Base-by-base conservation (phyloP, 2,888 invertebrate genomes). In the Colletes collaris region DNA sequence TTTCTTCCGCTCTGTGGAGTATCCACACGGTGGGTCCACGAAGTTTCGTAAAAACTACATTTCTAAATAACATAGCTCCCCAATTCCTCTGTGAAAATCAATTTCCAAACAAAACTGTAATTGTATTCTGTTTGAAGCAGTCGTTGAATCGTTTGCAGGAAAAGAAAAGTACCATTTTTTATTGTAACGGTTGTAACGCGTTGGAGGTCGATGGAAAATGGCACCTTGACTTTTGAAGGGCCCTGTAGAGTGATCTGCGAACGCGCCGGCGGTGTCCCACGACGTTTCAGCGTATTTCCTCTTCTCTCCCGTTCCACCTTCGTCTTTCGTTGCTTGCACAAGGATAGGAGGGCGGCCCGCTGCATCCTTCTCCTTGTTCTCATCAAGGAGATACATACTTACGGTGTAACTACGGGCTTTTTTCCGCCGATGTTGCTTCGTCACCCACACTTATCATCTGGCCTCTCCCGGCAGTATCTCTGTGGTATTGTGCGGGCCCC, bases 291-390 rank as follows among this genome's bases (percentile, higher is more conserved):
- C 37, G 68, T 53, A 69, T 74, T 64, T 59, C 52, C 56, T 58
- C 60, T 50, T 13, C n/a, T 40, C 52, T 11, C 46, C 44, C 37
- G 11, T 46, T 66, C 71, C 63, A 16, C 35, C 27, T 19, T 16
- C 52, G 60, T 63, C 44, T 72, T 56, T 77, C 66, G 74, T 49
- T 52, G 76, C 52, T 85, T 83, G 80, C 81, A 78, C 80, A 82
- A 87, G 81, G 77, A 80, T 81, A 68, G 69, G 65, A 73, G 81
- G 67, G 72, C 66, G 70, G 56, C 68, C 63, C 49, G 64, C 68
- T 70, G 74, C 82, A 79, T 84, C 84, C 81, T 87, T 75, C 86
- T 74, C 76, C 84, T 84, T 82, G 75, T 86, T 84, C 86, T 86
- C 80, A 81, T 82, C 86, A 79, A 78, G 67, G 59, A 76, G 84